Evolutionary conservation across 2,113 vertebrate genomes (phyloP).

Genomic region (Azemiops feae): DNA sequence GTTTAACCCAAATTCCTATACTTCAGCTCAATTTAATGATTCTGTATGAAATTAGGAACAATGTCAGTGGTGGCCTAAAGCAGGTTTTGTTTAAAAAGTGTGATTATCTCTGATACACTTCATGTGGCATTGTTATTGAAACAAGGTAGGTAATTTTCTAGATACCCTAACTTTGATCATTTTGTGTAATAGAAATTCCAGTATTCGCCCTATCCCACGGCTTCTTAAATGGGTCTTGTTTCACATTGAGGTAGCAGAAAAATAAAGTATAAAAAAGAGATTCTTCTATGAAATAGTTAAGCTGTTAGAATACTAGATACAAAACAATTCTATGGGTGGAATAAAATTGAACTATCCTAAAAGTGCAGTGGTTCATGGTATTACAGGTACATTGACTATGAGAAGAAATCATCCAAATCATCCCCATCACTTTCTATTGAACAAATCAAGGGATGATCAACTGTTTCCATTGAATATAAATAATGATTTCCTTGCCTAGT

Average conservation of each 20-base stretch:
- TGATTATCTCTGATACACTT: neutral
- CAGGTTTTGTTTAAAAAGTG: neutral
- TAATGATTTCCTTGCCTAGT: neutral
- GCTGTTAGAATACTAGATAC: neutral
- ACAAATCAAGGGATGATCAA: neutral
- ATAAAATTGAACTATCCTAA: neutral
- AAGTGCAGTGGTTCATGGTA: neutral
- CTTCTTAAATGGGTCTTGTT: neutral
- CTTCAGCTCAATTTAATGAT: neutral
- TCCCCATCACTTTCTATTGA: neutral
- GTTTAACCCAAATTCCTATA: neutral
- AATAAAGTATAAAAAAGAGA: neutral
- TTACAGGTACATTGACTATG: neutral
- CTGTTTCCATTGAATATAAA: neutral
- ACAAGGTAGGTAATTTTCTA: neutral
- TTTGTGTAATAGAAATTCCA: neutral
- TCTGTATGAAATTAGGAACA: neutral
- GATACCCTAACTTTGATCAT: neutral
- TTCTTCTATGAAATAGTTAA: neutral
- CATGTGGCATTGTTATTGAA: neutral
- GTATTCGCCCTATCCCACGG: neutral
- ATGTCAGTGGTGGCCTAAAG: neutral
- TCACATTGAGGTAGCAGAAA: neutral
- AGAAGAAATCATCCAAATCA: neutral
- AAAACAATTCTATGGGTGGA: neutral